A percentile compares a stretch with the other conserved stretches of the same genome.
Evolutionary conservation across 2,888 invertebrate species (phyloP).

Genomic region (Drosophila mettleri): DNA sequence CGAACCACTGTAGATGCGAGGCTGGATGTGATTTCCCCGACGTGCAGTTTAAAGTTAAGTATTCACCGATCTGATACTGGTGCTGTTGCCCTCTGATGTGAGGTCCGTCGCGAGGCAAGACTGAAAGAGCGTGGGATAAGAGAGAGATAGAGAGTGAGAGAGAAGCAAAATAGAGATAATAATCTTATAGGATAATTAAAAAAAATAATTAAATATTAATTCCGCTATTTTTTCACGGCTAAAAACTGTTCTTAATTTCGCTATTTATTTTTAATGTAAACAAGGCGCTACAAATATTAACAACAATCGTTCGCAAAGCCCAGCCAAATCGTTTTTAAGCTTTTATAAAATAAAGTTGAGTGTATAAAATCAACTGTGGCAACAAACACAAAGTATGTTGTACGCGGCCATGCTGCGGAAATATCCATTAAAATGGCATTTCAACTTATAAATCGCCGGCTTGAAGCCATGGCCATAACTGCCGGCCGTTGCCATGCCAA

Average conservation of each 20-base stretch:
- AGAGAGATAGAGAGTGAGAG: too few relatives aligned
- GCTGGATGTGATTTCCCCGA: constrained; percentile 91
- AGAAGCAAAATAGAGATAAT: neutral
- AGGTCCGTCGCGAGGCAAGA: constrained; percentile 90
- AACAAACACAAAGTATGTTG: constrained; percentile 59
- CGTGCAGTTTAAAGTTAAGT: constrained; percentile 90
- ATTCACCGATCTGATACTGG: constrained; percentile 91
- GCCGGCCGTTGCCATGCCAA: constrained; percentile 23
- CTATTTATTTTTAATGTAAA: neutral
- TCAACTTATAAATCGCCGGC: constrained; percentile 75
- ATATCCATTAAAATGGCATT: constrained; percentile 79
- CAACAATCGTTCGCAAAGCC: constrained; percentile 1
- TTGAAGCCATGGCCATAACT: constrained; percentile 38
- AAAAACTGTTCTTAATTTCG: too few relatives aligned
- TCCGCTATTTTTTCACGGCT: too few relatives aligned
- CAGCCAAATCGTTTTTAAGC: constrained; percentile 15
- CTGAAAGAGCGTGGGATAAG: constrained; percentile 84
- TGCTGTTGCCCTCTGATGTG: constrained; percentile 90
- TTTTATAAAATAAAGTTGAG: neutral
- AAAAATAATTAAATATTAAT: neutral
- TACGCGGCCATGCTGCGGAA: constrained; percentile 63
- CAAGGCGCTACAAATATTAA: constrained; percentile 12
- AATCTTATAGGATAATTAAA: neutral
- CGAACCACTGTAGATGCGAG: constrained; percentile 91
- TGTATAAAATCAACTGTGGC: constrained; percentile 21